Percentiles rank a stretch among this genome's conserved stretches.
Conservation (phyloP, 2,888 invertebrate genomes). For the Caenorhabditis becei region DNA sequence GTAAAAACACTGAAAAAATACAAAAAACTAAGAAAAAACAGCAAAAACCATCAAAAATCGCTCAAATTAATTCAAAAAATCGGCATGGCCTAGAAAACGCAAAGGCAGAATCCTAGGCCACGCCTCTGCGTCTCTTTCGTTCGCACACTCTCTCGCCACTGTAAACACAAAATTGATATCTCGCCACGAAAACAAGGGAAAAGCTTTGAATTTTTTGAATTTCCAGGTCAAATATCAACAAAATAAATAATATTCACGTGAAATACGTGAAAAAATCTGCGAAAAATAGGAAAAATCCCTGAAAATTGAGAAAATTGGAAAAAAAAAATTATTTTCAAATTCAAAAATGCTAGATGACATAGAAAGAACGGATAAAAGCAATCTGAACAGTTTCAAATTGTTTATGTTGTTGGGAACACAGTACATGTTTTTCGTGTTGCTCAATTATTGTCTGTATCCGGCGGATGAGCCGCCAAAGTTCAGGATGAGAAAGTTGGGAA, state of each 20-base stretch:
- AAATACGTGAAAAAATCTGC: too few relatives aligned
- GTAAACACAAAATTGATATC: neutral
- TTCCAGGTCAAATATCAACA: too few relatives aligned
- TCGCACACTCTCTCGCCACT: conserved; percentile 2
- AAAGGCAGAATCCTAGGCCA: neutral
- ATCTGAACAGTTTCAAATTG: neutral
- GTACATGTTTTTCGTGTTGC: conserved; percentile 9
- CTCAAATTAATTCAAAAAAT: neutral
- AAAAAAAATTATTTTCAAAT: neutral
- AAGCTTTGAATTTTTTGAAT: neutral
- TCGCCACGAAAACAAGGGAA: neutral
- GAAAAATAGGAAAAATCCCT: neutral
- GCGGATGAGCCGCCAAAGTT: conserved; percentile 29
- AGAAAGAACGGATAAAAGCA: neutral
- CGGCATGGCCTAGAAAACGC: too few relatives aligned
- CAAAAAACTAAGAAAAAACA: too few relatives aligned
- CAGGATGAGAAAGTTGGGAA: conserved; percentile 6
- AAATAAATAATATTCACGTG: too few relatives aligned
- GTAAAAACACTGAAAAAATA: too few relatives aligned
- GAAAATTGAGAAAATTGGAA: too few relatives aligned
- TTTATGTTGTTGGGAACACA: conserved; percentile 17
- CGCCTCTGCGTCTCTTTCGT: neutral
- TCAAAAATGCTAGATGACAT: too few relatives aligned
- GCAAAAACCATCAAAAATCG: neutral
- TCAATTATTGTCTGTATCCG: conserved; percentile 40